Conservation (phyloP, 1,140 invertebrate genomes). For the Galendromus occidentalis region DNA sequence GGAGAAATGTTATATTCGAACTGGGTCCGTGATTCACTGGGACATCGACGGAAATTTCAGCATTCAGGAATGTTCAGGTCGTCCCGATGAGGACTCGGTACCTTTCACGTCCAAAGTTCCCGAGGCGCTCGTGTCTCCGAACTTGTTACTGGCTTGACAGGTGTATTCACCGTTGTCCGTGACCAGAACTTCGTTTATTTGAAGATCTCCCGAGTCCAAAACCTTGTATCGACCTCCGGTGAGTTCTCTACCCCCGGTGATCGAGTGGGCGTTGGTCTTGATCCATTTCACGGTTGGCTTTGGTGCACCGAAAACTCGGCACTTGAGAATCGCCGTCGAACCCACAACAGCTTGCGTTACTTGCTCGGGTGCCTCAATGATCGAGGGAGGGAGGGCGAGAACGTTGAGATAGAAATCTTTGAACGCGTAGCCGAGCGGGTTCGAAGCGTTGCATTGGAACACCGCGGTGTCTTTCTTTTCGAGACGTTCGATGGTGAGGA, state of each 20-base stretch:
- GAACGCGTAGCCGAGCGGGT: constrained; percentile 91
- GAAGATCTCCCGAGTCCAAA: constrained; percentile 53
- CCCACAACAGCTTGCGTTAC: constrained; percentile 48
- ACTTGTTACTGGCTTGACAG: constrained; percentile 80
- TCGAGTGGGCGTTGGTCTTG: constrained; percentile 81
- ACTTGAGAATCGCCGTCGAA: constrained; percentile 55
- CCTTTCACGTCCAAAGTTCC: constrained; percentile 61
- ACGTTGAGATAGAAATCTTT: constrained; percentile 96
- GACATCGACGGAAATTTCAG: too few species aligned
- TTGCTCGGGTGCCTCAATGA: constrained; percentile 55
- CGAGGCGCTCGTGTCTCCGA: constrained; percentile 51
- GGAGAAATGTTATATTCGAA: too few species aligned
- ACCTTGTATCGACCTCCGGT: constrained; percentile 60
- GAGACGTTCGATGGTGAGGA: constrained; percentile 59
- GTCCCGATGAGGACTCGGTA: too few species aligned
- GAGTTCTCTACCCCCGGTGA: constrained; percentile 51
- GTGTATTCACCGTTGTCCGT: constrained; percentile 68
- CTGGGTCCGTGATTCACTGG: too few species aligned
- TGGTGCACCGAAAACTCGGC: constrained; percentile 85
- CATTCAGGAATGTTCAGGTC: too few species aligned
- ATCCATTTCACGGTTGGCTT: constrained; percentile 79
- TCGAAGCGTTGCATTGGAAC: constrained; percentile 96
- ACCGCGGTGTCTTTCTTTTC: constrained; percentile 81
- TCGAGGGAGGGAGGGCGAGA: constrained; percentile 69
- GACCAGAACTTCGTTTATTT: constrained; percentile 59